Evolutionary conservation across 2,113 vertebrate genomes (phyloP), one percentile per base, ranked within the genome.

Genomic region (Delphinapterus leucas): DNA sequence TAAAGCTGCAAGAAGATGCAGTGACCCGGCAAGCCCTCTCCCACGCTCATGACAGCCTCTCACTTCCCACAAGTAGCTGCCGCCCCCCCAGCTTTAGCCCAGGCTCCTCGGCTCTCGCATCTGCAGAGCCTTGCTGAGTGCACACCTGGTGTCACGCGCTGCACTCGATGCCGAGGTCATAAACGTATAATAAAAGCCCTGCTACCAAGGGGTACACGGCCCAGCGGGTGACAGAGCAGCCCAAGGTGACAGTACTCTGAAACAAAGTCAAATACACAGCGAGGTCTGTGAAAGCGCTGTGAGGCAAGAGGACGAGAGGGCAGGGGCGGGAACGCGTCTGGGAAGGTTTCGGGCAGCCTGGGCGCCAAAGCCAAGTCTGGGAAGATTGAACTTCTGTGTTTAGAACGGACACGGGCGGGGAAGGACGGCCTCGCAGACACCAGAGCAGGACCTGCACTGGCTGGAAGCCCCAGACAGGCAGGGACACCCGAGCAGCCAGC

Each of bases 41-140:
- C 33, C 6, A 53, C 0, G 2, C 2, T 70, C 41, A 1, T 1
- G 41, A 21, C 5, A 8, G 28, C 38, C 6, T 63, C 36, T 76
- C 44, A 36, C 10, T 55, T 49, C 26, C 14, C 65, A 63, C 38
- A 17, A 38, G 10, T 5, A 38, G 3, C 47, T 73, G 44, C 55
- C 3, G 7, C 33, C 36, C 31, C 44, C 28, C 31, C 8, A 18
- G 3, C 21, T 8, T 67, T 8, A 14, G 26, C 33, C n/a, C 70
- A 58, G 63, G 70, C 60, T 38, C 65, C 38, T 73, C 6, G 44
- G 65, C 53, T 67, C 47, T 82, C 47, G 1, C 44, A 25, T 3
- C 73, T n/a, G 13, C 6, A 63, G 55, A 49, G 31, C 33, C 70
- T 60, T 28, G 10, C 2, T 8, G 26, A 55, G 23, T n/a, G 14